Evolutionary conservation across 2,113 vertebrate genomes (phyloP).

Genomic region (Athene cunicularia): DNA sequence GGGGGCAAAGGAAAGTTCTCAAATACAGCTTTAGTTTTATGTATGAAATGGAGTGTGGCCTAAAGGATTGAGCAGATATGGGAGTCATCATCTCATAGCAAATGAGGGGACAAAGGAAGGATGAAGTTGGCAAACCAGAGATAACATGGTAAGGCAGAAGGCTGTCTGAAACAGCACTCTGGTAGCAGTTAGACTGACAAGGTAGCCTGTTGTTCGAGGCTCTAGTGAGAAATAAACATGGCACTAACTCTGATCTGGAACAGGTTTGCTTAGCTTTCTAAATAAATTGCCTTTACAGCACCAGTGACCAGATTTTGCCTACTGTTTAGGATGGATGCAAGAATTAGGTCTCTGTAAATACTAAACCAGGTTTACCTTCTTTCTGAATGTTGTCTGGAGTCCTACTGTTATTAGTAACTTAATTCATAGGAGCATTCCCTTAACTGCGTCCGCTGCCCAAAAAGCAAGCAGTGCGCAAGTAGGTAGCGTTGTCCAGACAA

Average conservation of each 20-base stretch:
- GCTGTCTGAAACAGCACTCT: not conserved
- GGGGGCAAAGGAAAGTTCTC: not conserved
- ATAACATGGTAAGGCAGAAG: accelerated
- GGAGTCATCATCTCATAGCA: not conserved
- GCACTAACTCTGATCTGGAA: not conserved
- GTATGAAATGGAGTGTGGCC: not conserved
- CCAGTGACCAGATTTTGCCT: not conserved
- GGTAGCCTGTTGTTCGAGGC: not conserved
- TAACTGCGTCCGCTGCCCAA: not conserved
- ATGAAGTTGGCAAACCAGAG: not conserved
- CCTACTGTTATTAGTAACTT: accelerated
- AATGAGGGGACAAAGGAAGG: not conserved
- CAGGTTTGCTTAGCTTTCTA: not conserved
- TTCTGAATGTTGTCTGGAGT: not conserved
- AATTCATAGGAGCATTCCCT: too few relatives aligned
- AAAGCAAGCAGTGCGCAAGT: accelerated
- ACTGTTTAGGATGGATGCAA: not conserved
- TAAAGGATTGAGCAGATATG: accelerated
- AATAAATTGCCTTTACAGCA: too few relatives aligned
- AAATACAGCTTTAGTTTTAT: not conserved
- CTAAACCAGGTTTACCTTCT: not conserved
- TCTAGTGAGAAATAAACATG: not conserved
- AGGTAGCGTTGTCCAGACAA: accelerated
- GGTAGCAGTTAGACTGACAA: not conserved
- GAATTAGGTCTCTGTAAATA: not conserved